Evolutionary conservation across 2,113 vertebrate genomes (phyloP), one percentile per base, ranked within the genome.

Genomic region (Origma solitaria): DNA sequence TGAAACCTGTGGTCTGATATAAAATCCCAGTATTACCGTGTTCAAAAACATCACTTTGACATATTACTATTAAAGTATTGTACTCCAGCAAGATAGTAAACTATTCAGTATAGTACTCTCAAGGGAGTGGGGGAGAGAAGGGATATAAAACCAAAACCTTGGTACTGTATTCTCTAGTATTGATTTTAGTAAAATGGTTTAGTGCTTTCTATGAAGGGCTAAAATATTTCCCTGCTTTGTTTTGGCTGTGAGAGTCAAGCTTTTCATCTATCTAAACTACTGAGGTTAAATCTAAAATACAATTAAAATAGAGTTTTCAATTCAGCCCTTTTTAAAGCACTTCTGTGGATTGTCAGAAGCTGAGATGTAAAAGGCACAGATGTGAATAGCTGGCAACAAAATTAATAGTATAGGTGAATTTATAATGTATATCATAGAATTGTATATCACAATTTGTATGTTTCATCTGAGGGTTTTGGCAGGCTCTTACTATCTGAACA

Each of bases 121-220:
- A 62, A 49, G 82, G 68, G 88, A 88, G 24, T 38, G 15, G 47
- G n/a, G 75, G 44, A 88, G 64, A 35, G 37, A 90, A 92, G 27
- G 35, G 22, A 77, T 27, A 57, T 33, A 86, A 86, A 95, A 38
- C 33, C 62, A 77, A 80, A 91, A 92, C 58, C n/a, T 77, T 77
- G 30, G 11, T 90, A 44, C 38, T 68, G 22, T 81, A 71, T 82
- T 18, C 54, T 88, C 42, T 27, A 45, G 14, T 77, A 96, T 71
- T 92, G 90, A 95, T 96, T 93, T 94, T 73, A 95, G 54, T 82
- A 77, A 94, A 95, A 90, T 64, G 30, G n/a, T 80, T 90, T 86
- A 83, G 58, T 94, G 38, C 38, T 80, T 92, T 90, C 78, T 87
- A 50, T 80, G 84, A 85, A 76, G 45, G 33, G 21, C 50, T 90